Conservation (phyloP, 2,888 invertebrate genomes). For the Callyntrura sp. region DNA sequence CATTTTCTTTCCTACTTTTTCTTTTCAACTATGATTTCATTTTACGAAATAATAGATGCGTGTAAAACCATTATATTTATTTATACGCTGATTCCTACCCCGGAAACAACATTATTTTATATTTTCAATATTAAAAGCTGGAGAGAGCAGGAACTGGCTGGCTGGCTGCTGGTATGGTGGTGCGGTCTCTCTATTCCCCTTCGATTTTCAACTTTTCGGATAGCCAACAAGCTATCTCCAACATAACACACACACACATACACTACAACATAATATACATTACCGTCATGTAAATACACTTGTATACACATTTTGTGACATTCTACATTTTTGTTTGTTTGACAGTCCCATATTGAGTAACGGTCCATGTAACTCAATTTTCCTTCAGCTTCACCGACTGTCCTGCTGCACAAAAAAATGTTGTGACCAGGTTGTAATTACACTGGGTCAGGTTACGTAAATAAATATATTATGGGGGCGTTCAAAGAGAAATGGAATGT, state of each 20-base stretch:
- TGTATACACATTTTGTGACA: background rate
- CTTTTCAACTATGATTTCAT: constrained; percentile 51
- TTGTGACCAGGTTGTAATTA: too few relatives aligned
- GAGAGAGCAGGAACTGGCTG: background rate
- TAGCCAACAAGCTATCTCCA: background rate
- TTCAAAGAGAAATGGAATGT: background rate
- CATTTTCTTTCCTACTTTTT: constrained; percentile 36
- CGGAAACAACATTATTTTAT: constrained; percentile 20
- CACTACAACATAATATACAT: background rate
- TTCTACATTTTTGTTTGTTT: background rate
- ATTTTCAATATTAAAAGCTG: background rate
- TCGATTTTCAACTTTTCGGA: background rate
- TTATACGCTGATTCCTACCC: constrained; percentile 13
- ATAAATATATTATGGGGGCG: background rate
- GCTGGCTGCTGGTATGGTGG: too few relatives aligned
- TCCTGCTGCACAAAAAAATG: too few relatives aligned
- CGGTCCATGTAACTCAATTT: too few relatives aligned
- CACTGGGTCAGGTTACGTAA: background rate
- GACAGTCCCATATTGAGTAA: too few relatives aligned
- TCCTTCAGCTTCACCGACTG: too few relatives aligned
- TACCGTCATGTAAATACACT: background rate
- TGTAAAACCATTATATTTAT: constrained; percentile 46
- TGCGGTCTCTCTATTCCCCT: background rate
- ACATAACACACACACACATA: background rate
- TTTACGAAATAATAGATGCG: constrained; percentile 47